phyloP scores from a whole-genome alignment of 2,797 vertebrate species.

The Enteromius treurensis region DNA sequence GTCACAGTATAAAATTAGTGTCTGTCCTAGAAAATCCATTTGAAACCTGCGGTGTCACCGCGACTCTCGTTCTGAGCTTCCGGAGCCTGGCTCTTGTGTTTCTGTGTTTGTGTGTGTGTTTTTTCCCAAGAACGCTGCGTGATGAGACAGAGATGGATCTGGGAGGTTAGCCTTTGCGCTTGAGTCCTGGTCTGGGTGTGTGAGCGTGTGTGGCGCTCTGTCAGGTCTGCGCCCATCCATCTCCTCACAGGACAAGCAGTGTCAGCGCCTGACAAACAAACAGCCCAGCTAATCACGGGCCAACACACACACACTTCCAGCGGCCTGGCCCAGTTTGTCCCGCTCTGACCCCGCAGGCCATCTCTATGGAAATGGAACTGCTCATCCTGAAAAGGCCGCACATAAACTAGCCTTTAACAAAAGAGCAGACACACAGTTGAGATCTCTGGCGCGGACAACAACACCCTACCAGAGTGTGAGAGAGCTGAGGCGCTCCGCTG shows the following conservation, averaged over 20 bases:
- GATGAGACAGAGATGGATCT: slow-evolving; percentile 57
- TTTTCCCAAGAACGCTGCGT: slow-evolving; percentile 44
- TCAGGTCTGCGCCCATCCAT: slow-evolving; percentile 59
- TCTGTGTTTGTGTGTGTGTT: slow-evolving; percentile 54
- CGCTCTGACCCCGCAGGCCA: slow-evolving; percentile 59
- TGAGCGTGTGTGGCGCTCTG: slow-evolving; percentile 64
- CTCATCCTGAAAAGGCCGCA: slow-evolving; percentile 59
- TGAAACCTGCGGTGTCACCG: slow-evolving; percentile 66
- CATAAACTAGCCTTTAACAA: slow-evolving; percentile 60
- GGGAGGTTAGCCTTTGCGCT: slow-evolving; percentile 60
- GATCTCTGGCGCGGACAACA: slow-evolving; percentile 30
- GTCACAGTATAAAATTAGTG: slow-evolving; percentile 81
- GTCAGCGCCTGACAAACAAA: slow-evolving; percentile 62
- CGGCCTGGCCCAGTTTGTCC: slow-evolving; percentile 54
- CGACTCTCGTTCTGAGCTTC: slow-evolving; percentile 42
- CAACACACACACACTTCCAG: slow-evolving; percentile 46
- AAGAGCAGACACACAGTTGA: slow-evolving; percentile 43
- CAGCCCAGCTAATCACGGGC: slow-evolving; percentile 59
- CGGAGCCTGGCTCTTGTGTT: slow-evolving; percentile 27
- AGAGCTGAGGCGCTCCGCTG: background rate
- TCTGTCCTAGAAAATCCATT: slow-evolving; percentile 77
- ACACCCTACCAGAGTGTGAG: background rate
- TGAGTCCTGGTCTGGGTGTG: slow-evolving; percentile 69
- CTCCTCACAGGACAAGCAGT: slow-evolving; percentile 60
- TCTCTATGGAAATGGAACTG: slow-evolving; percentile 62